Conservation (phyloP, 2,113 vertebrate genomes). For the Heteronetta atricapilla region DNA sequence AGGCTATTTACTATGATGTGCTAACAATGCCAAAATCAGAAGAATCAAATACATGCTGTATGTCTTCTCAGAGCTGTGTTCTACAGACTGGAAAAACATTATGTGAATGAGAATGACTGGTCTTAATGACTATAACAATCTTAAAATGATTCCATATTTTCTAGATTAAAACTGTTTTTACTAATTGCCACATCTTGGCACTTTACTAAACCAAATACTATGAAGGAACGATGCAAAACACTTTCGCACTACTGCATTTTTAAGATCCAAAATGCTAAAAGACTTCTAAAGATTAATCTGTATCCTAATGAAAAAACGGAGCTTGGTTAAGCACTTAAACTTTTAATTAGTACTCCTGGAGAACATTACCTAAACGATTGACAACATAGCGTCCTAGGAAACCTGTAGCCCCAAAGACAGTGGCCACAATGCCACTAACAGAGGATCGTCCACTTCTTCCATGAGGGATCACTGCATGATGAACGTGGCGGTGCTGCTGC, state of each 20-base stretch:
- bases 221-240: neutral
- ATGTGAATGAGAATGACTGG: neutral
- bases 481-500: constrained; percentile 80
- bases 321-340: fast-evolving
- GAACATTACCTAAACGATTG: constrained; percentile 85
- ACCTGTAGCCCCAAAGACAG: constrained; percentile 95
- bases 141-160: neutral
- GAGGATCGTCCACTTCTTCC: constrained; percentile 93
- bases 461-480: constrained; percentile 84
- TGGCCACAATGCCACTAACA: constrained; percentile 91
- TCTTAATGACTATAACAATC: neutral
- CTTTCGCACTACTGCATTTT: neutral
- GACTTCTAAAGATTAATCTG: neutral
- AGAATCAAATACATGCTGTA: neutral
- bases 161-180: neutral
- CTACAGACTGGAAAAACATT: neutral
- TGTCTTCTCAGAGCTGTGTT: neutral
- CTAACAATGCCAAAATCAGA: neutral
- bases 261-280: neutral
- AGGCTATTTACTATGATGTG: neutral
- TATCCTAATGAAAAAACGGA: neutral
- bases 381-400: constrained; percentile 94
- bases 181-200: neutral
- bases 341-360: neutral
- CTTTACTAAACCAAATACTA: neutral